Base-by-base conservation (phyloP, 1,140 invertebrate species). In the Papilio machaon region DNA sequence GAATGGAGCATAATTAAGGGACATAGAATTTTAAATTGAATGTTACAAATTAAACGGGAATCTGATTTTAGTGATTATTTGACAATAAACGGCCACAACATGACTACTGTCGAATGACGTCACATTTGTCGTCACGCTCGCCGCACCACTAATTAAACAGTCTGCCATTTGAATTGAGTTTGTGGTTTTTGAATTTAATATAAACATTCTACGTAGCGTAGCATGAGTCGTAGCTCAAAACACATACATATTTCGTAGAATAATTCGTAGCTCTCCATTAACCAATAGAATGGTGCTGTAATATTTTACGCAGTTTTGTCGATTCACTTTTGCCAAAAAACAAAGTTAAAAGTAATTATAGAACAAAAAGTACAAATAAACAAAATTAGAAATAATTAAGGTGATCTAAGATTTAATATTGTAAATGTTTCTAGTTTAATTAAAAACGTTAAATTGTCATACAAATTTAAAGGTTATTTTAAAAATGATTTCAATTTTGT, bases 111-210 rank as follows among this genome's bases (percentile, higher is more conserved):
- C 60, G 60, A 30, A 30, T 23, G 60, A 23, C 60, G 60, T 64
- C 60, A 30, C 60, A 30, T 64, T 64, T 30, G 60, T 64, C 23
- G 60, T 64, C 60, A 64, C 7, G 10, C 60, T 64, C 60, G 19
- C 23, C 60, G 23, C 60, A 64, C 60, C 60, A 64, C 60, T 64
- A 64, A 64, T 64, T 64, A 64, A 64, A 64, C 60, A 23, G 60
- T 13, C 60, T 64, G 60, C 23, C 60, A 64, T 64, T 64, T 64
- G 60, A 64, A 64, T 64, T 64, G 23, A 23, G 60, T 64, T 30
- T 64, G 60, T 30, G 60, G 60, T 64, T 64, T 64, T 64, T 64
- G 23, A 64, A 64, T 64, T 30, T 64, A 58, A n/a, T 17, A 58
- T n/a, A 58, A 58, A 58, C 54, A n/a, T 58, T 49, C 47, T 49